Base-by-base conservation (phyloP, 2,888 invertebrate genomes). In the Lycophotia porphyrea region DNA sequence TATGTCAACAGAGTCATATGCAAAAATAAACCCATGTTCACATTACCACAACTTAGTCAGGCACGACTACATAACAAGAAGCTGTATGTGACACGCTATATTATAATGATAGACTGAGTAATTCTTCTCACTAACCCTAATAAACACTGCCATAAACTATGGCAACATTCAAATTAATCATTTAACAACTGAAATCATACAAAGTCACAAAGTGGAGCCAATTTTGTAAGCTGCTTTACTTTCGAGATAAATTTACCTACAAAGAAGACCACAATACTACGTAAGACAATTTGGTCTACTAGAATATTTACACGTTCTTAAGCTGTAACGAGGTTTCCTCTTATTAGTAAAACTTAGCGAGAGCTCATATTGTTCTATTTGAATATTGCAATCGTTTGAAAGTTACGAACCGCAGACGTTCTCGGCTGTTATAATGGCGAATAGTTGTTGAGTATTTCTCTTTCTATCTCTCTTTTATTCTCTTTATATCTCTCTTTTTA, bases 331-430 rank as follows among this genome's bases (percentile, higher is more conserved):
- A 68, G 76, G 66, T 70, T 78, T 71, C 73, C 78, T 60, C 13
- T 71, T 84, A 74, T 79, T 78, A 73, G 76, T 72, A 74, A 77
- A 87, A 86, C 76, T 78, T 80, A 75, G 60, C 44, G 74, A 70
- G 64, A 83, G 63, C 70, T 78, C 72, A 55, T 77, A 78, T 74
- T 71, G 66, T 78, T 76, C 60, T 65, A 79, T 84, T 84, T 78
- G 49, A 74, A 74, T 74, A 74, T 75, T 85, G 61, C 70, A 75
- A 72, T 84, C 61, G 61, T 85, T 89, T 82, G 27, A 73, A 78
- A 58, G 39, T 79, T 73, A 73, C 72, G 58, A 85, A 78, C 68
- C 74, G 64, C 69, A 76, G 68, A 77, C 36, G 44, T 18, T 73
- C 24, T 8, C 79, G 52, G 49, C 47, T 74, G n/a, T 58, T 31